Base-by-base conservation (phyloP, 2,797 vertebrate species). In the Psittacula derbiana region DNA sequence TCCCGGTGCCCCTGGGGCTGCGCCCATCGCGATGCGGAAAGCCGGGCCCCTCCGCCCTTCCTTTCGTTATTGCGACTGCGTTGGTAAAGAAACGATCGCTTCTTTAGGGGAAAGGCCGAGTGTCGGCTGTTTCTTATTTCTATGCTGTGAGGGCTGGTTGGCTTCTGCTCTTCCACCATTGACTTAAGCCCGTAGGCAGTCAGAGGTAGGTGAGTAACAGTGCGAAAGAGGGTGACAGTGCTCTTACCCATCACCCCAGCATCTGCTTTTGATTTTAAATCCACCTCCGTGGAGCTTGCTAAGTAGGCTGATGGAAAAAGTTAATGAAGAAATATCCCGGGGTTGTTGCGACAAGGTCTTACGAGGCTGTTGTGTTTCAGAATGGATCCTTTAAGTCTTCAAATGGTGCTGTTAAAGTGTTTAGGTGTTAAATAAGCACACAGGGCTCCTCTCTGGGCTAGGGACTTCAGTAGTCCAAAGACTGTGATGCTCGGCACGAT, bases 331-430 rank as follows among this genome's bases (percentile, higher is more conserved):
- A 33, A 3, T 24, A 0, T 25, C 14, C 0, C 0, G 8, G 38
- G 13, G 30, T 15, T 4, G n/a, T 33, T 10, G 61, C 11, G 3
- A 1, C 23, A 2, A 3, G 36, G 1, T 4, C 18, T 57, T 3
- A 0, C 0, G 0, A 8, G 19, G 65, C n/a, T 7, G 25, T 15
- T 36, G 1, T 0, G 0, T 36, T 24, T 66, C 25, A 0, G 47
- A 4, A 2, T 0, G 41, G 52, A 4, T 25, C 27, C 33, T 23
- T 11, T 4, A 9, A 16, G 16, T 3, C 10, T 62, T 46, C 3
- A 43, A 44, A 2, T 5, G 0, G 31, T 2, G 23, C 14, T 4
- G 2, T 10, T 38, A 2, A 49, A 60, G 16, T 0, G 3, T n/a
- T 49, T 3, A 1, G 43, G 46, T 2, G 12, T 23, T 52, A 3